Conservation (phyloP, 2,888 invertebrate genomes). For the Hetaerina titia region DNA sequence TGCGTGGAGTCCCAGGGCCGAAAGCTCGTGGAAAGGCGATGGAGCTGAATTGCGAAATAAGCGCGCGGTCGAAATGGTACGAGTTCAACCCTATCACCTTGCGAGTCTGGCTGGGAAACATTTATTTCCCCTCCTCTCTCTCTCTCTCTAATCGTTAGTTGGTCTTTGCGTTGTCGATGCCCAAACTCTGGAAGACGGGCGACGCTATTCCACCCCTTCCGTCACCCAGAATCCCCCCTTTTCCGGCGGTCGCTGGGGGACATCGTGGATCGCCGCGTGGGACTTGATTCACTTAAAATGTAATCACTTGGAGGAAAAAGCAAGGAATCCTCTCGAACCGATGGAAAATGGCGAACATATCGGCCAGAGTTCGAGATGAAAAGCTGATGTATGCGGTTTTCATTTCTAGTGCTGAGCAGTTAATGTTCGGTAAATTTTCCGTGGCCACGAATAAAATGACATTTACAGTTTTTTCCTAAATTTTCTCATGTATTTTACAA, state of each 20-base stretch:
- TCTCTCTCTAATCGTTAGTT: slow-evolving; percentile 75
- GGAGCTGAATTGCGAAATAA: slow-evolving; percentile 68
- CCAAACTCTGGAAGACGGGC: background rate
- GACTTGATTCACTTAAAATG: slow-evolving; percentile 38
- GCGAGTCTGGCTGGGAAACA: slow-evolving; percentile 72
- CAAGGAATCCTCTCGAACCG: background rate
- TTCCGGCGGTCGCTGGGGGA: no score
- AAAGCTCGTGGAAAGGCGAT: slow-evolving; percentile 68
- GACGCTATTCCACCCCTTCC: background rate
- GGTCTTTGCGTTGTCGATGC: slow-evolving; percentile 71
- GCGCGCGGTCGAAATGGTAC: no score
- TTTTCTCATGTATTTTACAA: no score
- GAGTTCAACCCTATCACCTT: no score
- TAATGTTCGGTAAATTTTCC: no score
- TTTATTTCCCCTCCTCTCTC: slow-evolving; percentile 73
- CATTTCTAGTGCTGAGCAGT: no score
- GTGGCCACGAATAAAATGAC: no score
- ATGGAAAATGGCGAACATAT: background rate
- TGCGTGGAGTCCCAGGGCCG: no score
- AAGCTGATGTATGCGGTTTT: no score
- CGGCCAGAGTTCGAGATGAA: no score
- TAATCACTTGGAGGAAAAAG: slow-evolving; percentile 7
- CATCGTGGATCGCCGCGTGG: background rate
- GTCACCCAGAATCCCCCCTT: no score
- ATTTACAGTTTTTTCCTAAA: no score